Conservation (phyloP, 2,888 invertebrate species). For the Timandra comae region DNA sequence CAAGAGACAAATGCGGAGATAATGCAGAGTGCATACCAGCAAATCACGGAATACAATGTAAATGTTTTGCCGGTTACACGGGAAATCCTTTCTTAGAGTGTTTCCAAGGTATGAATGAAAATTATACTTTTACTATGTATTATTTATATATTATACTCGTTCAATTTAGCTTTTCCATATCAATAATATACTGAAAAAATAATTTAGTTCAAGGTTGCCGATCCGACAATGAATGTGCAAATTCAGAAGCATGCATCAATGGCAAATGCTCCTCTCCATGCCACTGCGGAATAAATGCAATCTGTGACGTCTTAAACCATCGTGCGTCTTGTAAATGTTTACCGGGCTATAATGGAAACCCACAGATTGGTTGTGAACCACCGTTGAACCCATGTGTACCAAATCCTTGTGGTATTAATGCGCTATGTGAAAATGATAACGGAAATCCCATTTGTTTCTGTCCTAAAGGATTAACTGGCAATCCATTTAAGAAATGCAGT, state of each 20-base stretch:
- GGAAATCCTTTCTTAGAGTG: conserved; percentile 89
- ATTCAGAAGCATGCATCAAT: conserved; percentile 86
- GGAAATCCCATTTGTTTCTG: conserved; percentile 93
- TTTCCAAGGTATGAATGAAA: conserved; percentile 67
- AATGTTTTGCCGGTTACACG: conserved; percentile 82
- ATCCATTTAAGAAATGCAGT: conserved; percentile 94
- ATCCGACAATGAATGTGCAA: conserved; percentile 82
- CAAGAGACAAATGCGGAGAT: conserved; percentile 86
- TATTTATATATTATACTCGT: background rate
- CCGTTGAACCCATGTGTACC: conserved; percentile 88
- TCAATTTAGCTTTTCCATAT: conserved; percentile 8
- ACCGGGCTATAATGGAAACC: conserved; percentile 88
- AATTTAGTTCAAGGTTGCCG: conserved; percentile 81
- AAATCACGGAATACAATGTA: conserved; percentile 86
- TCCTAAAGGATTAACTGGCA: conserved; percentile 92
- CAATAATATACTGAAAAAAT: too few species aligned
- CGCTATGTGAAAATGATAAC: conserved; percentile 88
- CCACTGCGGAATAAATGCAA: conserved; percentile 86
- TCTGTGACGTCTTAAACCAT: conserved; percentile 89
- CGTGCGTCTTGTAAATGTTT: conserved; percentile 88
- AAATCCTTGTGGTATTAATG: conserved; percentile 91
- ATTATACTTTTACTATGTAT: background rate
- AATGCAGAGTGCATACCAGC: conserved; percentile 87
- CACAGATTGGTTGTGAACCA: conserved; percentile 81
- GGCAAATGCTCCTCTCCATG: conserved; percentile 86